Conservation (phyloP, 2,888 invertebrate species). For the Philaethria dido region DNA sequence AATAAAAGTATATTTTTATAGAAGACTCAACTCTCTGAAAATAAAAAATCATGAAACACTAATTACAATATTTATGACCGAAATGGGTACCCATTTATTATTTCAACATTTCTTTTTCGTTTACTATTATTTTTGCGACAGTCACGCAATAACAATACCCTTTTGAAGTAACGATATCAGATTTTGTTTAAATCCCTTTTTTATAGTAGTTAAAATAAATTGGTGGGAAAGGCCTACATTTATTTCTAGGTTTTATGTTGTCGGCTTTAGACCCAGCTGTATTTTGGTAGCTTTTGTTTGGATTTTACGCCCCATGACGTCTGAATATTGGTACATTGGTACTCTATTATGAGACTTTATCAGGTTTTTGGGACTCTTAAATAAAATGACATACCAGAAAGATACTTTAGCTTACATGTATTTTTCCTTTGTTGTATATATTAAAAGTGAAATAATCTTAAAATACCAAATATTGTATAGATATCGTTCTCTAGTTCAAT, state of each 20-base stretch:
- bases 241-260: not conserved
- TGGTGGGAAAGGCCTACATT: not conserved
- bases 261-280: constrained; percentile 1
- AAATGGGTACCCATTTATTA: not conserved
- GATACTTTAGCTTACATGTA: not conserved
- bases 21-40: not conserved
- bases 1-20: not conserved
- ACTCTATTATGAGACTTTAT: not conserved
- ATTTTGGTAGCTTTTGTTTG: not conserved
- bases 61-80: not conserved
- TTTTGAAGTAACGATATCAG: constrained; percentile 7
- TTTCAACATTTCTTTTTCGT: not conserved
- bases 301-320: not conserved
- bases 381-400: not conserved
- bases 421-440: too few relatives aligned
- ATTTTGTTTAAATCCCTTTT: not conserved
- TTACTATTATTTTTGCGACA: not conserved
- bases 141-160: constrained; percentile 1
- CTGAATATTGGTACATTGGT: not conserved
- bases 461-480: too few relatives aligned
- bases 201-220: not conserved
- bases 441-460: too few relatives aligned
- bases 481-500: not conserved
- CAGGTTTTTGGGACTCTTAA: not conserved
- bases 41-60: not conserved